Evolutionary conservation across 2,797 vertebrate genomes (phyloP).

Genomic region (Syngnathus rostellatus): DNA sequence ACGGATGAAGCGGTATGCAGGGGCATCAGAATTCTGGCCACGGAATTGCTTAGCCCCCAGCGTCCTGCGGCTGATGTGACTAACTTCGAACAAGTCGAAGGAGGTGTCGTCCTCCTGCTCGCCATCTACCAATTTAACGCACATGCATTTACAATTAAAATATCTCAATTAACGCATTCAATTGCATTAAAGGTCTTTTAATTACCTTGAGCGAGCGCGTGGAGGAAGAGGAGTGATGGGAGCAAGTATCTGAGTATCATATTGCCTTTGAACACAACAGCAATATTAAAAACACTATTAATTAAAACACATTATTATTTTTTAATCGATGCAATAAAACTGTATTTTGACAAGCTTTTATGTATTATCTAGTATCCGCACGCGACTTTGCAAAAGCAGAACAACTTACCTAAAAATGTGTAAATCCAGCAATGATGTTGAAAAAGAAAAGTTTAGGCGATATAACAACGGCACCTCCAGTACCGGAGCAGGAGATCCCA

Average conservation of each 20-base stretch:
- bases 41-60: constrained; percentile 88
- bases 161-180: too few relatives aligned
- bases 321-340: neutral
- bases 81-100: constrained; percentile 90
- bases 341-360: neutral
- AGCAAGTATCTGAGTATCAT: constrained; percentile 71
- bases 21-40: constrained; percentile 73
- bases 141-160: neutral
- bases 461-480: constrained; percentile 25
- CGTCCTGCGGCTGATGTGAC: constrained; percentile 87
- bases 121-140: constrained; percentile 63
- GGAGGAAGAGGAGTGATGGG: constrained; percentile 67
- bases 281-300: constrained; percentile 4
- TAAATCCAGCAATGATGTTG: constrained; percentile 32
- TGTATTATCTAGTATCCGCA: neutral
- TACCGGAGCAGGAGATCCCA: constrained; percentile 51
- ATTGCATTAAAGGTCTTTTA: neutral
- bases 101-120: constrained; percentile 75
- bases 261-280: constrained; percentile 67
- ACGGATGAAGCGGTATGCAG: constrained; percentile 89
- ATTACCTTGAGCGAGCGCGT: constrained; percentile 74
- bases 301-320: neutral
- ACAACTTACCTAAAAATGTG: constrained; percentile 50
- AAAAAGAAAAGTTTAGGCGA: neutral
- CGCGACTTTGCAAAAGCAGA: neutral